These are phyloP conservation scores for Stichodactyla mertensii DNA, from an alignment of 64 coral and sea anemone genomes.

Conservation along the genomic window DNA sequence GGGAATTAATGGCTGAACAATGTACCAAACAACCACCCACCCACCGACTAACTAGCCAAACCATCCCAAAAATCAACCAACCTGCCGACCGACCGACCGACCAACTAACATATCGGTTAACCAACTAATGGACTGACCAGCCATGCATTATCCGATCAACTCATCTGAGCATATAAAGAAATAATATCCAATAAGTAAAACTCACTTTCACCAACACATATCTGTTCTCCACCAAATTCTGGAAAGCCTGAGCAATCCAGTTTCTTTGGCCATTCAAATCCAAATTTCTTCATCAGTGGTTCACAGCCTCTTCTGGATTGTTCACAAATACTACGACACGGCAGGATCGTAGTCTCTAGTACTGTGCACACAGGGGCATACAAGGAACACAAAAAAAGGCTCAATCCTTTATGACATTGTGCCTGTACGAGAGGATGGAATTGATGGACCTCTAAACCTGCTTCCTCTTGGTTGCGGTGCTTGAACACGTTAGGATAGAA, in stretches of 20 bases:
- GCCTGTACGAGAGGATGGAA: slow-evolving; percentile 42
- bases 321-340: neutral
- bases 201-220: too few relatives aligned
- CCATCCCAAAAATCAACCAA: too few relatives aligned
- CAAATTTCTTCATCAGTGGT: neutral
- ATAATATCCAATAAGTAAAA: too few relatives aligned
- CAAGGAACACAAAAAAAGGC: neutral
- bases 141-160: too few relatives aligned
- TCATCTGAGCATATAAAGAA: too few relatives aligned
- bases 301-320: slow-evolving; percentile 28
- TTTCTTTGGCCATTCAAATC: neutral
- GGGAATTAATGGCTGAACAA: too few relatives aligned
- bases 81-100: too few relatives aligned
- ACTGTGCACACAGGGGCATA: neutral
- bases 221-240: neutral
- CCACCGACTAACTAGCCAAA: too few relatives aligned
- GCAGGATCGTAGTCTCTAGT: neutral
- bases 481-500: slow-evolving; percentile 57
- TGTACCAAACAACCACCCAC: too few relatives aligned
- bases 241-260: slow-evolving; percentile 29
- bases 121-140: too few relatives aligned
- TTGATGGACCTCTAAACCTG: slow-evolving; percentile 13
- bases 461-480: slow-evolving; percentile 39
- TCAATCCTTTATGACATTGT: too few relatives aligned
- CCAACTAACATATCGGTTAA: too few relatives aligned